phyloP scores from a whole-genome alignment of 2,113 vertebrate species.

The Ornithorhynchus anatinus region DNA sequence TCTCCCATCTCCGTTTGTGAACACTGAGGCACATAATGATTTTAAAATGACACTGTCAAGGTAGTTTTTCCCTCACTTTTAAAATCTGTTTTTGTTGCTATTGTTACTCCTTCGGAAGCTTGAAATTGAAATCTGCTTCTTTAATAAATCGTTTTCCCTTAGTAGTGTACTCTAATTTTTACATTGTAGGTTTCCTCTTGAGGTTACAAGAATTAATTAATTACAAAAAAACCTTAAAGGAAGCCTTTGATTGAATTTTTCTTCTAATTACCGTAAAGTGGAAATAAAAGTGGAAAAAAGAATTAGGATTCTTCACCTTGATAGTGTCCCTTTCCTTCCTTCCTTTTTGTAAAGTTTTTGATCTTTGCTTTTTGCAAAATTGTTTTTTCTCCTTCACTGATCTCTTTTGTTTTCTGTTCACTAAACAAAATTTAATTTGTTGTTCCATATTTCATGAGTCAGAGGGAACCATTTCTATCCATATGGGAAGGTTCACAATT shows the following conservation, averaged over 20 bases:
- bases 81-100: constrained; percentile 31
- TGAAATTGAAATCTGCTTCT: constrained; percentile 17
- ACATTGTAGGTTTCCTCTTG: neutral
- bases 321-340: constrained; percentile 7
- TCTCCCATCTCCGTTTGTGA: constrained; percentile 28
- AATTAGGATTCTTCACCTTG: neutral
- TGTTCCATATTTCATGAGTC: neutral
- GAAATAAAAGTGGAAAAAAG: too few species aligned
- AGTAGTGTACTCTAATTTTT: neutral
- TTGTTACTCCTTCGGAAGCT: constrained; percentile 25
- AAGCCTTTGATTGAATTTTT: neutral
- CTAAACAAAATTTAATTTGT: neutral
- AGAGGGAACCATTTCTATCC: neutral
- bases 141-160: neutral
- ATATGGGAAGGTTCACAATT: neutral
- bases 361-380: neutral
- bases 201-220: neutral
- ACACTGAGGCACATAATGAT: constrained; percentile 34
- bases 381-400: neutral
- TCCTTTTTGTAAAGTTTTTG: neutral
- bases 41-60: constrained; percentile 42
- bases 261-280: too few species aligned
- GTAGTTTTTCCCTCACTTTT: constrained; percentile 17
- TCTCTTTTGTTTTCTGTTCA: neutral
- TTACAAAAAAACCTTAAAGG: constrained; percentile 17